Conservation (phyloP, 2,888 invertebrate genomes). For the Microplitis manilae region DNA sequence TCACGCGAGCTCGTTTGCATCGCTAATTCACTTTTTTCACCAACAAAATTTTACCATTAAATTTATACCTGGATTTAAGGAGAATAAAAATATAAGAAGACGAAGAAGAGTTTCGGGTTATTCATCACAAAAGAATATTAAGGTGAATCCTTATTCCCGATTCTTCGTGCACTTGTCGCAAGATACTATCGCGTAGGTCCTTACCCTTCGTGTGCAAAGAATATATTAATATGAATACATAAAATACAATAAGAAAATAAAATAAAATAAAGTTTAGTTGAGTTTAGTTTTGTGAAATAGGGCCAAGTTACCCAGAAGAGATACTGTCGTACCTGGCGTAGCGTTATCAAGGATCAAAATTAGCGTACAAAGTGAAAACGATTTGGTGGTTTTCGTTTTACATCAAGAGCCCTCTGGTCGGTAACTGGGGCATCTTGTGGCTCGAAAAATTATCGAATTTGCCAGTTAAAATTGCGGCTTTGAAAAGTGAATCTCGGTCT, state of each 20-base stretch:
- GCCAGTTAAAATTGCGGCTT: too few species aligned
- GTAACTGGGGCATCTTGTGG: too few species aligned
- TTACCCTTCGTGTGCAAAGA: neutral
- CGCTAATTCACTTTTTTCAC: slow-evolving; percentile 44
- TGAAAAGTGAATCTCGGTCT: too few species aligned
- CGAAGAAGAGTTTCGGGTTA: neutral
- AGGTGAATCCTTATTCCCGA: neutral
- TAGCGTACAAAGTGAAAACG: neutral
- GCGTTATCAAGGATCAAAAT: neutral
- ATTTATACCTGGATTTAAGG: neutral
- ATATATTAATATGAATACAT: neutral
- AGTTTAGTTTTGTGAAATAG: neutral
- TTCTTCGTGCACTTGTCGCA: neutral
- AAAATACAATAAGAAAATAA: neutral
- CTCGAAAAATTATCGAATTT: too few species aligned
- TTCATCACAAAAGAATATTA: neutral
- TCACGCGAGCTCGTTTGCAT: slow-evolving; percentile 46
- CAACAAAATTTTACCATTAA: neutral
- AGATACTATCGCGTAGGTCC: neutral
- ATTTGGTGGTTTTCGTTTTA: neutral
- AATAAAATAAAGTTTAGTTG: neutral
- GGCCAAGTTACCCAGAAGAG: neutral
- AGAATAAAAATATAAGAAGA: too few species aligned
- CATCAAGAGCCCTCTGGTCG: neutral
- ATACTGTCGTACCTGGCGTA: neutral